Base-by-base conservation (phyloP, 1,140 invertebrate species). In the Agrypnia vestita region DNA sequence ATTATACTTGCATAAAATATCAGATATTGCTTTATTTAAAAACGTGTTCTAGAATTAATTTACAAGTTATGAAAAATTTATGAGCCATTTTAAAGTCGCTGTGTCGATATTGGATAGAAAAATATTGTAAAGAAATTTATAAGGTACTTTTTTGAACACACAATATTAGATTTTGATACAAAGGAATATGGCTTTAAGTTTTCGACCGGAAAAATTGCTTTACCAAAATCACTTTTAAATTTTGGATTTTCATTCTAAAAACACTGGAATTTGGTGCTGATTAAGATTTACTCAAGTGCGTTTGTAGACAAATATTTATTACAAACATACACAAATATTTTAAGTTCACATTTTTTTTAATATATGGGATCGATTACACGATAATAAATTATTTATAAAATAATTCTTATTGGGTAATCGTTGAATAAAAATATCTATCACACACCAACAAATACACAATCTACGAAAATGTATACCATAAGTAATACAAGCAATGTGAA, bases 141-240 rank as follows among this genome's bases (percentile, higher is more conserved):
- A 69, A 46, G 35, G 35, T 17, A 15, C 44, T 69, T 69, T 69
- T 62, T 25, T 6, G 64, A 69, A 69, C 64, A 69, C 43, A 35
- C 64, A 69, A 69, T 69, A 69, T 69, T 35, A 69, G 64, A 69
- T 46, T 44, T 43, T 47, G 0, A 15, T 17, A 44, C 12, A 69
- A 69, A 47, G 62, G 72, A 47, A 78, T 76, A 78, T 71, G 46
- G 62, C 55, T 56, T 64, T 35, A 79, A 76, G 53, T 82, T 79
- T 73, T 53, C 67, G 43, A 62, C 19, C 53, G 59, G 69, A 44
- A 77, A 81, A 81, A 51, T 75, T 75, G 56, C 62, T 53, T 15
- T n/a, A 69, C 12, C 12, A 17, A 21, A 62, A 19, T 69, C 64
- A 21, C 76, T 67, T 44, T 78, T 76, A 53, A 15, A 67, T 61